Evolutionary conservation across 2,888 invertebrate species (phyloP).

Genomic region (Julus scandinavius): DNA sequence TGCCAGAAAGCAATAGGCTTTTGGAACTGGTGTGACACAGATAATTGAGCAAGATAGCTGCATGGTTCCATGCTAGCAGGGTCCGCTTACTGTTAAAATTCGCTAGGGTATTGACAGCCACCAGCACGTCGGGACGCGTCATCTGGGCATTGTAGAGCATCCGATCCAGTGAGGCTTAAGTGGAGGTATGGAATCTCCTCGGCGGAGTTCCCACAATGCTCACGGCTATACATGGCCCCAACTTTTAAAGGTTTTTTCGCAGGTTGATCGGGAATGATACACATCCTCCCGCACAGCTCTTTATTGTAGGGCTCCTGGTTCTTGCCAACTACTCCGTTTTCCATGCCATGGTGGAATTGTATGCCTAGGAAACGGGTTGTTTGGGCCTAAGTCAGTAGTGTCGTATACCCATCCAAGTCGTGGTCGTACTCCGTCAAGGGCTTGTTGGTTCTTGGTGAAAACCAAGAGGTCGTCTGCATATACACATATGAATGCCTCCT

Average conservation of each 20-base stretch:
- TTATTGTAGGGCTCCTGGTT: not conserved
- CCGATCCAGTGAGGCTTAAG: not conserved
- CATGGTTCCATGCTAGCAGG: not conserved
- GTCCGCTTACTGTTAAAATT: not conserved
- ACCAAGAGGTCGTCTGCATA: not conserved
- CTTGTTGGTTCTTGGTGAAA: not conserved
- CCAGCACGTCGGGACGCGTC: not conserved
- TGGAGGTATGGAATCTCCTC: not conserved
- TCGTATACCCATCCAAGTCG: not conserved
- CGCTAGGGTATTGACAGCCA: not conserved
- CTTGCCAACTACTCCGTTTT: not conserved
- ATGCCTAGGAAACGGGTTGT: not conserved
- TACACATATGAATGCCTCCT: no score
- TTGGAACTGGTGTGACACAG: not conserved
- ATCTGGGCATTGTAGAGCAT: not conserved
- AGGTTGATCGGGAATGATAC: not conserved
- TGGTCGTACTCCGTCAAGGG: not conserved
- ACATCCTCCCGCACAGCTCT: not conserved
- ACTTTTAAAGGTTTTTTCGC: not conserved
- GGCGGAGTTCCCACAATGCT: not conserved
- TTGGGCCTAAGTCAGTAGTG: not conserved
- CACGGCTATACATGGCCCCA: not conserved
- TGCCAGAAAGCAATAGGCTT: not conserved
- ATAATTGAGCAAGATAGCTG: not conserved
- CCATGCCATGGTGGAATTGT: not conserved